Percentiles rank a stretch among this genome's conserved stretches.
phyloP scores from a whole-genome alignment of 2,888 invertebrate species.

The Xylota segnis region DNA sequence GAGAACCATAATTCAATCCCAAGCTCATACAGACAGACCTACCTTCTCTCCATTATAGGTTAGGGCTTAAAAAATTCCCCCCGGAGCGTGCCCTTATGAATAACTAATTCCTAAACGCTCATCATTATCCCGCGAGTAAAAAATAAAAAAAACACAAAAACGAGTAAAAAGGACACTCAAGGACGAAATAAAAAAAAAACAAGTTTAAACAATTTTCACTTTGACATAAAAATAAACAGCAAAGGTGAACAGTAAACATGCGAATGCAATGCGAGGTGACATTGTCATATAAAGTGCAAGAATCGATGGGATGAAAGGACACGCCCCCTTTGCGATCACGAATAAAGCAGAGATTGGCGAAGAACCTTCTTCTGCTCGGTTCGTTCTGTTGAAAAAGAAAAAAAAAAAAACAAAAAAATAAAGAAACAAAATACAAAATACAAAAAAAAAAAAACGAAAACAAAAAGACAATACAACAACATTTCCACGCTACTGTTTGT shows the following conservation, averaged over 20 bases:
- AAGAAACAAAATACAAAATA: slow-evolving; percentile 47
- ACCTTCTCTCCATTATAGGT: no score
- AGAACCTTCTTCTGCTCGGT: slow-evolving; percentile 77
- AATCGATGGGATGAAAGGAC: slow-evolving; percentile 82
- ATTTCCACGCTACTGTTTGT: slow-evolving; percentile 7
- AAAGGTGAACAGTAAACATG: slow-evolving; percentile 81
- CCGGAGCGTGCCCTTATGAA: slow-evolving; percentile 54
- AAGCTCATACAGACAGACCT: no score
- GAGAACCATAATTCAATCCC: no score
- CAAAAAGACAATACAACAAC: slow-evolving; percentile 62
- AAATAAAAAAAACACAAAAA: neutral
- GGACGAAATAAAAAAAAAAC: slow-evolving; percentile 30
- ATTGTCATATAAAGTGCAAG: slow-evolving; percentile 82
- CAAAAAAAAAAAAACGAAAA: slow-evolving; percentile 19
- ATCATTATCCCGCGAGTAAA: slow-evolving; percentile 37
- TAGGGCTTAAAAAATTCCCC: neutral
- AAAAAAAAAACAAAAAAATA: slow-evolving; percentile 45
- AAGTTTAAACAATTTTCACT: slow-evolving; percentile 68
- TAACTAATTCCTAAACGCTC: slow-evolving; percentile 18
- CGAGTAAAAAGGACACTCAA: slow-evolving; percentile 35
- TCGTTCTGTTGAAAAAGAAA: slow-evolving; percentile 79
- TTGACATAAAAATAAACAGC: slow-evolving; percentile 76
- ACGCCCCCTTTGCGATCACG: slow-evolving; percentile 82
- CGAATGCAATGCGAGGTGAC: slow-evolving; percentile 82
- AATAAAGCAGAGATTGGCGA: slow-evolving; percentile 79